Evolutionary conservation across 37 sponge, comb jelly and placozoan genomes (phyloP), one percentile per base, ranked within the genome.

Genomic region (Cladorhizidae sp.): DNA sequence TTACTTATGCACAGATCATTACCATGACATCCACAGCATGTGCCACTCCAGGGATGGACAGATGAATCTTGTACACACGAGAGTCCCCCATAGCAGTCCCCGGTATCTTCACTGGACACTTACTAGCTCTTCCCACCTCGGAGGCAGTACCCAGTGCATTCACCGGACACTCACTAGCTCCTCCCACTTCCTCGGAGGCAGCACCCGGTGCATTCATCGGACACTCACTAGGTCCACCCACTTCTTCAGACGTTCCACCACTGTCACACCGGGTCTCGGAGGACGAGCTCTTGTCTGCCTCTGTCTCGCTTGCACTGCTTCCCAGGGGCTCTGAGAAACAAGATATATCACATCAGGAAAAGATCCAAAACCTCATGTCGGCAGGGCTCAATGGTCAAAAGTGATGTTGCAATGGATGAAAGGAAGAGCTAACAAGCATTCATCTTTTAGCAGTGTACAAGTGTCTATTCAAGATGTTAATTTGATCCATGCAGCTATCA

Each of bases 21-120:
- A 92, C 92, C 85, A 87, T 61, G n/a, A 84, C 77, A 32, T 83
- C 72, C 55, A 92, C 29, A 52, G 84, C 80, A 1, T 79, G 70
- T 12, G 78, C 0, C 29, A 84, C 76, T 52, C 92, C 92, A 40
- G 92, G 92, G 21, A 92, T 40, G 2, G 54, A 14, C 58, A 92
- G 65, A 36, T 69, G 87, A 58, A 92, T 33, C 11, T 62, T 78
- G 20, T 22, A 41, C 1, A 88, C 35, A 28, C 62, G 73, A 37
- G n/a, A 15, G 5, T 61, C 68, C 18, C 5, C 18, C 23, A 18
- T 36, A 5, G 58, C 37, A 21, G 14, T 25, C n/a, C n/a, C n/a
- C n/a, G n/a, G n/a, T n/a, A n/a, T n/a, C n/a, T n/a, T n/a, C n/a
- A n/a, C n/a, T n/a, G n/a, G n/a, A n/a, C n/a, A n/a, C n/a, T n/a